Conservation (phyloP, 2,888 invertebrate species). For the Tenthredo notha region DNA sequence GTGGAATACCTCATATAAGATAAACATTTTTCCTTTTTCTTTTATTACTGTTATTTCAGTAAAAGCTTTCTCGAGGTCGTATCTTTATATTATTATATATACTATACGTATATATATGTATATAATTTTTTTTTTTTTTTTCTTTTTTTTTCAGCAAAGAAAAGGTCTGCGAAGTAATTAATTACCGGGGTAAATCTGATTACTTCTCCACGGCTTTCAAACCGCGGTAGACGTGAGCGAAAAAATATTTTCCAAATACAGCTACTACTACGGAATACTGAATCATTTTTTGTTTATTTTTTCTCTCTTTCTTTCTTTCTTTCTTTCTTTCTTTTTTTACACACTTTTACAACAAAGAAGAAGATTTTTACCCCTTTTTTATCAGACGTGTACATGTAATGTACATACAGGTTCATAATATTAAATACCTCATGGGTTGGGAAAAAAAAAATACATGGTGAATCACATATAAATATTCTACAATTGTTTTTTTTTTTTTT, state of each 20-base stretch:
- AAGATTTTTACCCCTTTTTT: too few relatives aligned
- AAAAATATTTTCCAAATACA: neutral
- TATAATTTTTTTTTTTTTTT: neutral
- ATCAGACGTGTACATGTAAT: too few relatives aligned
- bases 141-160: neutral
- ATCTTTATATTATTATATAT: neutral
- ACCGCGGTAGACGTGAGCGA: neutral
- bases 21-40: neutral
- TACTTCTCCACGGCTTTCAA: neutral
- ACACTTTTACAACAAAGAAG: too few relatives aligned
- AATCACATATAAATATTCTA: too few relatives aligned
- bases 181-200: neutral
- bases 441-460: too few relatives aligned
- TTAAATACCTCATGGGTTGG: too few relatives aligned
- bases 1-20: too few relatives aligned
- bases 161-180: slow-evolving; percentile 3
- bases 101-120: neutral
- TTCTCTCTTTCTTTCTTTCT: too few relatives aligned
- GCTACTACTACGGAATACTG: too few relatives aligned
- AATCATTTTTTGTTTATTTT: too few relatives aligned
- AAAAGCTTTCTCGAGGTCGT: slow-evolving; percentile 3
- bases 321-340: too few relatives aligned
- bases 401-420: too few relatives aligned
- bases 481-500: neutral
- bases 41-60: neutral